Base-by-base conservation (phyloP, 2,888 invertebrate species). In the Aphodius sticticus region DNA sequence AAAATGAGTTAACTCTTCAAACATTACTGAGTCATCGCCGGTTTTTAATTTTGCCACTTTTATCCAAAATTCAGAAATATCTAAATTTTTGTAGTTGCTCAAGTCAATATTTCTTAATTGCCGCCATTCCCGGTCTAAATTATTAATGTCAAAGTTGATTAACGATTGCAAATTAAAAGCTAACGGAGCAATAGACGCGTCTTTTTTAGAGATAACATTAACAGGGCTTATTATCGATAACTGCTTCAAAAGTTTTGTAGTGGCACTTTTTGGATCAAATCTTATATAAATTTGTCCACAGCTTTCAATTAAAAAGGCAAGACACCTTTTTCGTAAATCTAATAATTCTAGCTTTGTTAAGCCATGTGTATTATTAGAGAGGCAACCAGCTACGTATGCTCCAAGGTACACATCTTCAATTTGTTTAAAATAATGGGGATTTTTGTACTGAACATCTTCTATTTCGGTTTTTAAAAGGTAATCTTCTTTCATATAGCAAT, bases 361-460 rank as follows among this genome's bases (percentile, higher is more conserved):
- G 35, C 71, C 71, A 71, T 71, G 71, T 71, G 71, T 71, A 71
- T 71, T 71, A 71, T 71, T 71, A 16, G 71, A 6, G 16, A 71
- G 12, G 26, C n/a, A n/a, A 70, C 70, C 53, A 69, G 72, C 69
- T 69, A 82, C 74, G 53, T 79, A 7, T 16, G 79, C 53, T n/a
- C 82, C 82, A 9, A 81, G 80, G 76, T 82, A 82, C 36, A 82
- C 76, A 38, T 78, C 35, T 70, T 81, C 81, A 53, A 82, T 36
- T 76, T 9, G 69, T 16, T 77, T 9, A 79, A 77, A 82, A 77
- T 80, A 15, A 38, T 72, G 37, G 35, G 82, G 81, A 82, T 82
- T 80, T 78, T 72, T 78, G 53, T 77, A 82, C 70, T 82, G 36
- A 53, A 82, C 70, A 35, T 80, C 37, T 69, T 79, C 77, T 16